Evolutionary conservation across 2,888 invertebrate genomes (phyloP).

Genomic region (Linnaemya vulpina): DNA sequence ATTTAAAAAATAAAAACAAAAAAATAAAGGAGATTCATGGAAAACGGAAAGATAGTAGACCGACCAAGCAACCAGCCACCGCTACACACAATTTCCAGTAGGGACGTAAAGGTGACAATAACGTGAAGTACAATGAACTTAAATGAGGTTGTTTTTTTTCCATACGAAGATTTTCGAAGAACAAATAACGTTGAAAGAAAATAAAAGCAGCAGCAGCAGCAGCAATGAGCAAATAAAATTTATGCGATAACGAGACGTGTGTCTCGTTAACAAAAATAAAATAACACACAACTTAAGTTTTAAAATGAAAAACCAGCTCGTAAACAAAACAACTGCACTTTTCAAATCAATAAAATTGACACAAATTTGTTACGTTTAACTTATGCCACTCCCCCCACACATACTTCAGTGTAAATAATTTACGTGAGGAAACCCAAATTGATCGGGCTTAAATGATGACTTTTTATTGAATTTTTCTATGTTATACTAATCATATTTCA

Average conservation of each 20-base stretch:
- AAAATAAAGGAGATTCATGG: conserved; percentile 35
- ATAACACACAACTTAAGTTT: conserved; percentile 27
- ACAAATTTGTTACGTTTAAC: too few relatives aligned
- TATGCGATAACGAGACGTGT: conserved; percentile 69
- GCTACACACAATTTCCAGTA: conserved; percentile 42
- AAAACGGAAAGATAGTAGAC: conserved; percentile 70
- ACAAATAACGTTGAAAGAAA: conserved; percentile 25
- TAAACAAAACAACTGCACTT: too few relatives aligned
- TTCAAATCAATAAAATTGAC: too few relatives aligned
- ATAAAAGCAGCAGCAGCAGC: conserved; percentile 23
- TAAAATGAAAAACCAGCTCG: not conserved
- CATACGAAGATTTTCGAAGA: conserved; percentile 10
- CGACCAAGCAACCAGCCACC: conserved; percentile 12
- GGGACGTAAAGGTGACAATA: conserved; percentile 79
- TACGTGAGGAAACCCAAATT: too few relatives aligned
- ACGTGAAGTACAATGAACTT: conserved; percentile 81
- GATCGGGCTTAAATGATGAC: too few relatives aligned
- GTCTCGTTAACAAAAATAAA: conserved; percentile 51
- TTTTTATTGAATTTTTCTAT: too few relatives aligned
- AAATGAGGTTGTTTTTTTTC: conserved; percentile 52
- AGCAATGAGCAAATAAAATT: conserved; percentile 62
- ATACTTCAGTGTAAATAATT: not conserved
- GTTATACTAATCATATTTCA: too few relatives aligned
- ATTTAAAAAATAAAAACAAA: too few relatives aligned
- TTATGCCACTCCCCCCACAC: not conserved